A percentile compares a stretch with the other conserved stretches of the same genome.
These are phyloP conservation scores for Drosophila jambulina DNA, from an alignment of 1,140 invertebrate genomes.

Conservation along the genomic window DNA sequence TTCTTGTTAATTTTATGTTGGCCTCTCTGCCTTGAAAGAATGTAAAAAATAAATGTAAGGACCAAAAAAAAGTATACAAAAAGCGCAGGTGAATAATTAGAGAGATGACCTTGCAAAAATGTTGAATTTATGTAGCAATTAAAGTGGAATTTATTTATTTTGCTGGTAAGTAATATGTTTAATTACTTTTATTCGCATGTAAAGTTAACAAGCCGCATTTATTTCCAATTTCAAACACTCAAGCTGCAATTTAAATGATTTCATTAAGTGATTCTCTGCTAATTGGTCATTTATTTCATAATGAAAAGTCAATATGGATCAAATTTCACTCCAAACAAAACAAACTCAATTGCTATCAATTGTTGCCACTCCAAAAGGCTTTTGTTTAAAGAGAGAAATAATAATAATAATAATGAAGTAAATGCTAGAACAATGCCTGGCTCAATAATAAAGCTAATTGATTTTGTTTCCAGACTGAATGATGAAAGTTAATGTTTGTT, in stretches of 20 bases:
- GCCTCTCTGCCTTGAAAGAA: neutral
- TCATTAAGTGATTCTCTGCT: conserved; percentile 5
- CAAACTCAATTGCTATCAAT: conserved; percentile 1
- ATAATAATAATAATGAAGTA: neutral
- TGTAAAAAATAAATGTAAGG: neutral
- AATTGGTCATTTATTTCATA: conserved; percentile 16
- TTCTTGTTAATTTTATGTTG: conserved; percentile 7
- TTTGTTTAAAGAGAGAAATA: neutral
- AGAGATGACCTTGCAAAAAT: neutral
- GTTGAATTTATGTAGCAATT: conserved; percentile 1
- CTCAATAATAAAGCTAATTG: conserved; percentile 21
- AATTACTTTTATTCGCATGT: neutral
- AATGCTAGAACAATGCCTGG: conserved; percentile 10
- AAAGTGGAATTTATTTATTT: neutral
- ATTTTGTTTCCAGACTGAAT: neutral
- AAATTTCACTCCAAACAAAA: conserved; percentile 8
- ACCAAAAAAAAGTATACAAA: neutral
- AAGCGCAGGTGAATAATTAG: neutral
- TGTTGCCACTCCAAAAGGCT: neutral
- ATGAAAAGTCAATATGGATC: conserved; percentile 14
- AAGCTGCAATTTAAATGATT: conserved; percentile 1
- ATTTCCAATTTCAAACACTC: neutral
- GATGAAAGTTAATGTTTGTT: conserved; percentile 5
- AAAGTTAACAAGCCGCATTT: neutral
- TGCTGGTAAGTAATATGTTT: neutral